Base-by-base conservation (phyloP, 2,888 invertebrate genomes). In the Catocala fraxini region DNA sequence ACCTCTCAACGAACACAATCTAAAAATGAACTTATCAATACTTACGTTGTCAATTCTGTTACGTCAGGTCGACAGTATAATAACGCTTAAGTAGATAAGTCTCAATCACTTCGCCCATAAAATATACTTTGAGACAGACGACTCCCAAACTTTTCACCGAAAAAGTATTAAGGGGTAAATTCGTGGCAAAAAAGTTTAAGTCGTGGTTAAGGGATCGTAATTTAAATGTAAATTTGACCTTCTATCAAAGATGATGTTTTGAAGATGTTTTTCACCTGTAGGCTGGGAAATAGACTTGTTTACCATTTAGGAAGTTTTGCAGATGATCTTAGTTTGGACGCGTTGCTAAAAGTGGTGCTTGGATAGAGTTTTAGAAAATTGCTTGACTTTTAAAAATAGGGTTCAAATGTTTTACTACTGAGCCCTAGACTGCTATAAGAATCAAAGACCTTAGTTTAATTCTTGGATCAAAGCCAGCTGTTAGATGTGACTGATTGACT, bases 151-250 rank as follows among this genome's bases (percentile, higher is more conserved):
- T 76, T 76, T 55, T 35, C 55, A 42, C 56, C 46, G 65, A 63
- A 75, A 47, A 73, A 73, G 65, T 76, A 75, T 73, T 69, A 70
- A 63, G 48, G 48, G 47, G 54, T 49, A 68, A 78, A 77, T 70
- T 68, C 46, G 60, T 41, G 52, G 54, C 51, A 63, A 68, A 74
- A 74, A 76, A 58, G 64, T 52, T 58, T 33, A 65, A 64, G 34
- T 56, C 56, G 35, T 42, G 61, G 59, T 49, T 70, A 69, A 69
- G 70, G 68, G 65, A 53, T 60, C 68, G 79, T 79, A 73, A 79
- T 81, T 81, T 80, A 80, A 75, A 81, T 81, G 80, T 70, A 81
- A 82, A 82, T 81, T 73, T 69, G 61, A 61, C 63, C 52, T 64
- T 65, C 65, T 52, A 53, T 63, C 54, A 35, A 56, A 70, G 65